These are phyloP conservation scores for Leucania comma DNA, from an alignment of 2,888 invertebrate genomes.

Conservation along the genomic window DNA sequence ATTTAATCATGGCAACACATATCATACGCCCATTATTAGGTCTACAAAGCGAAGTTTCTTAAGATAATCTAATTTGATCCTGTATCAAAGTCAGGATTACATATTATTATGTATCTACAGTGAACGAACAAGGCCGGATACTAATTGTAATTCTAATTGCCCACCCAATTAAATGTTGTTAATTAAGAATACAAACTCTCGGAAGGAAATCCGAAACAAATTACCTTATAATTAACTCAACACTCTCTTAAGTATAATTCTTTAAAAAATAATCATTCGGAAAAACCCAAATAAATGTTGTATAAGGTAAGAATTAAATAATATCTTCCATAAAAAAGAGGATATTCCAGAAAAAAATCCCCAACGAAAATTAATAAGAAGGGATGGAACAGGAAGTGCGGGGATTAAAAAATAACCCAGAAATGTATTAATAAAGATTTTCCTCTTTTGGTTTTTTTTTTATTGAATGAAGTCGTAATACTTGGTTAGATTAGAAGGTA, in stretches of 20 bases:
- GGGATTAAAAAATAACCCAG: slow-evolving; percentile 32
- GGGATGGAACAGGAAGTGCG: slow-evolving; percentile 46
- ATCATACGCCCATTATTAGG: no score
- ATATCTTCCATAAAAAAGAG: slow-evolving; percentile 13
- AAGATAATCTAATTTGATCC: no score
- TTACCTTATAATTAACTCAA: slow-evolving; percentile 27
- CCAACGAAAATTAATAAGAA: slow-evolving; percentile 60
- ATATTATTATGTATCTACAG: neutral
- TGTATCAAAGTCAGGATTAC: neutral
- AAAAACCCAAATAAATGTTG: slow-evolving; percentile 18
- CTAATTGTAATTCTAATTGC: slow-evolving; percentile 1
- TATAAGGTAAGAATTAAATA: slow-evolving; percentile 41
- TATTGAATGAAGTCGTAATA: slow-evolving; percentile 1
- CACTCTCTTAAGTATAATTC: neutral
- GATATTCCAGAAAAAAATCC: slow-evolving; percentile 42
- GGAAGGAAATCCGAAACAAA: slow-evolving; percentile 28
- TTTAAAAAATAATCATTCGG: slow-evolving; percentile 2
- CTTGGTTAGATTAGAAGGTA: neutral
- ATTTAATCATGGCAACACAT: no score
- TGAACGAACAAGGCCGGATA: neutral
- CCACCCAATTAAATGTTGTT: neutral
- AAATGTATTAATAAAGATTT: slow-evolving; percentile 37
- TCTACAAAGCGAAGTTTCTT: no score
- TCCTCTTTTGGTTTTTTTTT: neutral
- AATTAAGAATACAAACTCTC: neutral